Evolutionary conservation across 2,113 vertebrate genomes (phyloP).

Genomic region (Candoia aspera): DNA sequence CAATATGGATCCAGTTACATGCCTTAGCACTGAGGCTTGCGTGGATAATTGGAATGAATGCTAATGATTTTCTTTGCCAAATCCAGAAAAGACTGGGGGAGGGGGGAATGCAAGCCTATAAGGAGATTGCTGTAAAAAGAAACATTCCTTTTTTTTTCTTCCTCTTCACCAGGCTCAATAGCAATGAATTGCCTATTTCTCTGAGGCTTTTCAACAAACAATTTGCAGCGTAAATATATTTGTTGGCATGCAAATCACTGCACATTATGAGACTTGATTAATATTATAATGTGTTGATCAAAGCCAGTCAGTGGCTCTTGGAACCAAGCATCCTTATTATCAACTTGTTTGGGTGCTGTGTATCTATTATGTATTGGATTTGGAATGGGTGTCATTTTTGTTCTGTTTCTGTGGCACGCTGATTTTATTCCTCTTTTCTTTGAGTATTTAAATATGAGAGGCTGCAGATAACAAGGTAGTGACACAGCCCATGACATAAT

Average conservation of each 20-base stretch:
- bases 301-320: constrained; percentile 78
- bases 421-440: not conserved
- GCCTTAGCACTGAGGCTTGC: constrained; percentile 34
- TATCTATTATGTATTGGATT: constrained; percentile 73
- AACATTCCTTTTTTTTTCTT: constrained; percentile 38
- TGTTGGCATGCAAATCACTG: constrained; percentile 82
- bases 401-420: constrained; percentile 28
- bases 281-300: constrained; percentile 84
- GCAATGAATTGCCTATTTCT: constrained; percentile 74
- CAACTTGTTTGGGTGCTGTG: constrained; percentile 73
- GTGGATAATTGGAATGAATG: constrained; percentile 49
- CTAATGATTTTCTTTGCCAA: constrained; percentile 58
- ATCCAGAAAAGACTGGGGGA: constrained; percentile 60
- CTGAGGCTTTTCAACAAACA: constrained; percentile 79
- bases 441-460: constrained; percentile 14
- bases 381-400: constrained; percentile 40
- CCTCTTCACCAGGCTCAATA: constrained; percentile 60
- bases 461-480: constrained; percentile 19
- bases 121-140: constrained; percentile 17
- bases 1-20: constrained; percentile 44
- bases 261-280: constrained; percentile 83
- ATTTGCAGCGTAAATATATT: constrained; percentile 83
- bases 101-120: not conserved
- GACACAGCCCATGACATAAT: constrained; percentile 12
- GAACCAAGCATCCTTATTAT: constrained; percentile 72